A percentile compares a stretch with the other conserved stretches of the same genome.
Conservation (phyloP, 1,140 invertebrate species). For the Formica selysi region DNA sequence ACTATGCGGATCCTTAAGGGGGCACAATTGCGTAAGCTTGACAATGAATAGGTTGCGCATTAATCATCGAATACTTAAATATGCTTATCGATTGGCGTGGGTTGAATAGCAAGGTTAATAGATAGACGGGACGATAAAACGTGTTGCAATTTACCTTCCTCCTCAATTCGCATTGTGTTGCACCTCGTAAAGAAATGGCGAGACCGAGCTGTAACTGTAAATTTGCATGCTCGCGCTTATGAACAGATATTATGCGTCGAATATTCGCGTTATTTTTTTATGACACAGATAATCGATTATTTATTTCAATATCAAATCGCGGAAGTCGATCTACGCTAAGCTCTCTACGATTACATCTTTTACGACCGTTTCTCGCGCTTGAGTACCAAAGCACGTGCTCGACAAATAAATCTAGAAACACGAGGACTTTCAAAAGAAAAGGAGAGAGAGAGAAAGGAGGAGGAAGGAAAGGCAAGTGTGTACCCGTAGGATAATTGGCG, state of each 20-base stretch:
- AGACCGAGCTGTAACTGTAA: constrained; percentile 46
- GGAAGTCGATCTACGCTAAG: constrained; percentile 25
- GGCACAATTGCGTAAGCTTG: constrained; percentile 31
- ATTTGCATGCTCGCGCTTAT: constrained; percentile 37
- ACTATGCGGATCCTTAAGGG: constrained; percentile 34
- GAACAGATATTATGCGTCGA: not conserved
- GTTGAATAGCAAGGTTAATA: constrained; percentile 62
- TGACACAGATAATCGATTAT: not conserved
- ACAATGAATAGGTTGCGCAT: constrained; percentile 32
- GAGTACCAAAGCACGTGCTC: constrained; percentile 73
- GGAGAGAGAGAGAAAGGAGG: constrained; percentile 47
- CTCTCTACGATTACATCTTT: constrained; percentile 61
- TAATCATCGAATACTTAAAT: constrained; percentile 53
- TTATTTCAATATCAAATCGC: constrained; percentile 38
- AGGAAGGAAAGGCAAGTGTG: constrained; percentile 61
- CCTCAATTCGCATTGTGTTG: constrained; percentile 59
- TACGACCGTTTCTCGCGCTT: constrained; percentile 17
- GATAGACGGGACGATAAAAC: constrained; percentile 62
- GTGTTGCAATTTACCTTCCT: constrained; percentile 40
- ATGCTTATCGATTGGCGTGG: constrained; percentile 54
- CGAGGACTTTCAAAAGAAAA: constrained; percentile 60
- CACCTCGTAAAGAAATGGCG: constrained; percentile 41
- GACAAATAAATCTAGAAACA: constrained; percentile 81
- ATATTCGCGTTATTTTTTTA: not conserved
- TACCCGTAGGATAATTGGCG: constrained; percentile 79